Evolutionary conservation across 1,140 invertebrate genomes (phyloP), one percentile per base, ranked within the genome.

Genomic region (Philotrypesis tridentata): DNA sequence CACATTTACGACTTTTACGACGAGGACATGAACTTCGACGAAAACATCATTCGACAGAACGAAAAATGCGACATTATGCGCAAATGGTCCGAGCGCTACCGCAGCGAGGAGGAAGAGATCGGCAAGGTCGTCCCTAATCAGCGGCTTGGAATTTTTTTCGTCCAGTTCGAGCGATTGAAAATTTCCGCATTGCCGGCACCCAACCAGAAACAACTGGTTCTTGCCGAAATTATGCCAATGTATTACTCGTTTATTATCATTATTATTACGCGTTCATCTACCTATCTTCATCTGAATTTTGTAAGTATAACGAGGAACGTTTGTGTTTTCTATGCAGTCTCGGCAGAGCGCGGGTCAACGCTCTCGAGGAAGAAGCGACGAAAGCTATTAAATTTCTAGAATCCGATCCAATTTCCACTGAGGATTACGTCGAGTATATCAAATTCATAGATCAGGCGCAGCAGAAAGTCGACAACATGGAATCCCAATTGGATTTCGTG

Each of bases 151-250:
- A 89, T 97, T 33, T 88, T 97, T 63, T 92, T 94, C 76, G 87
- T 97, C 8, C 94, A 95, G 81, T 92, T 96, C 23, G 87, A 90
- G n/a, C 93, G 93, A 48, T 96, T 97, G 87, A 96, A 96, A 89
- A 93, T 93, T 27, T 90, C 93, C 27, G 93, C 95, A 27, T 91
- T 94, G 17, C 94, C 95, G 0, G 95, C 95, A 65, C 95, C 96
- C 2, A 89, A 92, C 7, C 89, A 94, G 76, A 93, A 96, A 70
- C 93, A 96, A 74, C 92, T 93, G 75, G 93, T 96, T n/a, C 85
- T 95, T 5, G 89, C 93, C 82, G 84, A 88, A 3, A 91, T 93
- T 31, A 88, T 95, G 84, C 93, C 93, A 27, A 88, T 91, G 92
- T 94, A 90, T 75, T 7, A 25, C 14, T 21, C 9, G 12, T 60